Base-by-base conservation (phyloP, 2,113 vertebrate species). In the Benitochromis conjunctus region DNA sequence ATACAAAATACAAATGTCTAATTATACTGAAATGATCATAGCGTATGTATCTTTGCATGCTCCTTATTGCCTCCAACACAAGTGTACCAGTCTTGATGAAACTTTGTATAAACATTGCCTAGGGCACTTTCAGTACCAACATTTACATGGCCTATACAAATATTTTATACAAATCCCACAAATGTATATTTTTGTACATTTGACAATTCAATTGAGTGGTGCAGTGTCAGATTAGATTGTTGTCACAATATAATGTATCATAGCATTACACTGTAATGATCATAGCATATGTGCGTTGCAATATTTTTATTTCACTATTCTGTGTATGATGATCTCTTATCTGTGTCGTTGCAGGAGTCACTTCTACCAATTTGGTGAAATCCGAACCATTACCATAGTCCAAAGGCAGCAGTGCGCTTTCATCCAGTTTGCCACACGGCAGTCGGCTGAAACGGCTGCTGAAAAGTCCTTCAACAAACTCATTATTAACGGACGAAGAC, bases 401-500 rank as follows among this genome's bases (percentile, higher is more conserved):
- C 99, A 99, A 92, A 96, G 98, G 88, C 99, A 99, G 79, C 99
- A 99, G 36, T 99, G 99, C 76, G 98, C 99, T 14, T 99, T 99
- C 90, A 99, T 99, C 92, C 99, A 99, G 96, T 99, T 99, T 79
- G 98, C 99, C 80, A 98, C 98, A 0, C 95, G 99, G 3, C 98
- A 97, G 71, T 93, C 98, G 4, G 98, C 99, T 1, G 99, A 99
- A 84, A 97, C 96, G 62, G 99, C 99, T 10, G 98, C 98, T 0
- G 99, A 99, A 95, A 99, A 99, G 92, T 99, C 98, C 56, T 99
- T 99, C 93, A 99, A 99, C 92, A 99, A 99, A 81, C 96, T 99
- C 78, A 99, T 99, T 54, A 97, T 99, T 87, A 98, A 99, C 0
- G 98, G 98, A 10, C 97, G 98, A 24, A 96, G 99, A 41, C 98